phyloP scores from a whole-genome alignment of 1,140 invertebrate genomes.

The Papilio machaon region DNA sequence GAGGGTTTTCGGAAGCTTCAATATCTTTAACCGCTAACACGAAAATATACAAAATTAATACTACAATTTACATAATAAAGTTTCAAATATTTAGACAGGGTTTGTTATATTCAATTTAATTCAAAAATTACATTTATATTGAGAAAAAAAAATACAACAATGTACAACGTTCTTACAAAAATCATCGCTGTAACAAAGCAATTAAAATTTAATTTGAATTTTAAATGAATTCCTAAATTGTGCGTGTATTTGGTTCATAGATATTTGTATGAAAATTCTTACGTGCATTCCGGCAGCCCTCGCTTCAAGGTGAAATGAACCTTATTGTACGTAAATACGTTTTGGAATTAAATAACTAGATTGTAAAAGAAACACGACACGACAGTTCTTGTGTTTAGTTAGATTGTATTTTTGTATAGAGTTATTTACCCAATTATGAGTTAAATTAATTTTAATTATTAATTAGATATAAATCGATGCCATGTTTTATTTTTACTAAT shows the following conservation, averaged over 20 bases:
- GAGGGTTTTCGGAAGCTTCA: slow-evolving; percentile 7
- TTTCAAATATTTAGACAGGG: background rate
- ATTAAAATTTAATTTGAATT: too few species aligned
- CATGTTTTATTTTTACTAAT: slow-evolving; percentile 73
- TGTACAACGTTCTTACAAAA: too few species aligned
- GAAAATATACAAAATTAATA: too few species aligned
- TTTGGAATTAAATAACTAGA: slow-evolving; percentile 44
- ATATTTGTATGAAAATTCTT: background rate
- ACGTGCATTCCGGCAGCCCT: background rate
- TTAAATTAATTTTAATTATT: slow-evolving; percentile 61
- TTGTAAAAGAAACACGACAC: slow-evolving; percentile 52
- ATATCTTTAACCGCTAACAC: background rate
- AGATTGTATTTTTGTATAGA: slow-evolving; percentile 63
- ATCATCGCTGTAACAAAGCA: too few species aligned
- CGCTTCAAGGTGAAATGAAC: slow-evolving; percentile 52
- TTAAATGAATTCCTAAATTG: background rate
- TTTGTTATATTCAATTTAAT: background rate
- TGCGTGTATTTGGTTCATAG: background rate
- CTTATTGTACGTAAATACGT: slow-evolving; percentile 48
- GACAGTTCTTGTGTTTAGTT: slow-evolving; percentile 55
- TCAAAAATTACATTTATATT: too few species aligned
- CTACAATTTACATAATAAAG: background rate
- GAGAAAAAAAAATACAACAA: too few species aligned
- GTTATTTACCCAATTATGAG: slow-evolving; percentile 60
- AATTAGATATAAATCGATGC: slow-evolving; percentile 70